Base-by-base conservation (phyloP, 2,888 invertebrate species). In the Drosophila buzzatii region DNA sequence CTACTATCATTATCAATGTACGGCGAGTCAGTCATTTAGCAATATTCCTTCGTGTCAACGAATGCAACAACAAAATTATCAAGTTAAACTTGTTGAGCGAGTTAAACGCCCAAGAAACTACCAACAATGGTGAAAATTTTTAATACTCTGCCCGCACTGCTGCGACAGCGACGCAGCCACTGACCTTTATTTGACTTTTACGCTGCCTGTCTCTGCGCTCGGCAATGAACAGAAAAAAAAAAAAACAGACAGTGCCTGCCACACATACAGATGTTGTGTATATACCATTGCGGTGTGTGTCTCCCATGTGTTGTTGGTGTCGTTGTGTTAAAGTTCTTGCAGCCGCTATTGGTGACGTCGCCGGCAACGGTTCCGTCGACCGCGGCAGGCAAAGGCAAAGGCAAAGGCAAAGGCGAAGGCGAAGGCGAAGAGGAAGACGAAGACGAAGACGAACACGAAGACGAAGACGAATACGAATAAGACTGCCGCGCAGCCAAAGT, bases 121-220 rank as follows among this genome's bases (percentile, higher is more conserved):
- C 89, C 89, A 81, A 81, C 83, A 88, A 84, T 83, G 68, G 73
- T 85, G 76, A 82, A 87, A 70, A 77, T 74, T 72, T 81, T 79
- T 73, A 81, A 77, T 66, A 53, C 72, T 75, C 66, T 79, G 74
- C 88, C 53, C 70, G 55, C 64, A 67, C 71, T 55, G 56, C 79
- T 49, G 56, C 76, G 74, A 53, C 88, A 76, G 79, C 81, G 72
- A 81, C 79, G 79, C 81, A 76, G 80, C 79, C 92, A 91, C 85
- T 93, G 92, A 93, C 92, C 93, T 93, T 90, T 92, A 93, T 92
- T 92, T 93, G 92, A 93, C 92, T 92, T 92, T 90, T 91, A 89
- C 59, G 64, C 65, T 65, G 70, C 64, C 58, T 70, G 73, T 37
- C 70, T 65, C 59, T 73, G 79, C 70, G 76, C 76, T 70, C 66